A percentile compares a stretch with the other conserved stretches of the same genome.
Conservation (phyloP, 2,113 vertebrate species). For the Desmodus rotundus region DNA sequence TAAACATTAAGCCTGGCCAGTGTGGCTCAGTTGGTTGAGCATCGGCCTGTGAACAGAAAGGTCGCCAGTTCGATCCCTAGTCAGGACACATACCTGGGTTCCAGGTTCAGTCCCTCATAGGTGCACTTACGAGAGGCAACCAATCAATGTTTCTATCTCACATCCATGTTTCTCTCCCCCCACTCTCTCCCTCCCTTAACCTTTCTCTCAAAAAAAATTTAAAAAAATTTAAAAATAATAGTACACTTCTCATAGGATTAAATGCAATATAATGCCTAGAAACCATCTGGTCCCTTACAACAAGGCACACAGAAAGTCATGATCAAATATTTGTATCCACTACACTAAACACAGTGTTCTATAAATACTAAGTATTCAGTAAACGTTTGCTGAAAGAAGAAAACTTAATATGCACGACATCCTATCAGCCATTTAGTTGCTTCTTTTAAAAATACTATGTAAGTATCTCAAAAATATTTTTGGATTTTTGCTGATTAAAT, state of each 20-base stretch:
- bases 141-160: too few species aligned
- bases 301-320: background rate
- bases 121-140: too few species aligned
- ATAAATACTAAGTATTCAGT: background rate
- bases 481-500: background rate
- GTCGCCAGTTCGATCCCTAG: too few species aligned
- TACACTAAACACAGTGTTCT: background rate
- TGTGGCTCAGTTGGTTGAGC: background rate
- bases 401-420: constrained; percentile 39
- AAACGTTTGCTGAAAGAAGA: constrained; percentile 35
- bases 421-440: background rate
- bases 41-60: too few species aligned
- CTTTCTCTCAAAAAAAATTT: too few species aligned
- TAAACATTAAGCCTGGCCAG: background rate
- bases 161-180: too few species aligned
- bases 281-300: background rate
- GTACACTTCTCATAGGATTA: background rate
- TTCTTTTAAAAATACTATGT: constrained; percentile 18
- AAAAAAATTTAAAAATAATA: background rate
- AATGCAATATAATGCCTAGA: background rate
- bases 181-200: too few species aligned
- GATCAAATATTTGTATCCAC: background rate
- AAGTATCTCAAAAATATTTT: constrained; percentile 4
- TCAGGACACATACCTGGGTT: too few species aligned
- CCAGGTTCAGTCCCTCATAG: too few species aligned